Evolutionary conservation across 2,113 vertebrate species (phyloP).

Genomic region (Macrotis lagotis): DNA sequence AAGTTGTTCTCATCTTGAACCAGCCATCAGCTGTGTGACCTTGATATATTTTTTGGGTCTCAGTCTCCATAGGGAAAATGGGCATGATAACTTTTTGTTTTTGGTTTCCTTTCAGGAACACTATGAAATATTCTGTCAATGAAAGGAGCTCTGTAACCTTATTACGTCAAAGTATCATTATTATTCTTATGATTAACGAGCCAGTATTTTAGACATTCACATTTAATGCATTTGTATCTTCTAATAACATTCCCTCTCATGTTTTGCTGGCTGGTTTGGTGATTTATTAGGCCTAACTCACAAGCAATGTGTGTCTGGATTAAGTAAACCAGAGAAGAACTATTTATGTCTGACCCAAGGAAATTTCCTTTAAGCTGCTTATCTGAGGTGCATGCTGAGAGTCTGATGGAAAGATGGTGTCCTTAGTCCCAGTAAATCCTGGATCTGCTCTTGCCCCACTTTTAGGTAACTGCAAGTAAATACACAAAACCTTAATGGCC

Average conservation of each 20-base stretch:
- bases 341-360: slow-evolving; percentile 66
- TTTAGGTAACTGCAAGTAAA: slow-evolving; percentile 23
- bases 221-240: slow-evolving; percentile 23
- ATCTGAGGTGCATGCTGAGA: slow-evolving; percentile 47
- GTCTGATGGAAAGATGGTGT: slow-evolving; percentile 26
- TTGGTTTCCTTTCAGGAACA: neutral
- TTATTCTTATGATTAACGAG: slow-evolving; percentile 66
- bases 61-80: neutral
- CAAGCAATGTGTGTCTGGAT: slow-evolving; percentile 57
- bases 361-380: slow-evolving; percentile 74
- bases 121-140: neutral
- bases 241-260: slow-evolving; percentile 45
- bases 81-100: no score
- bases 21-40: neutral
- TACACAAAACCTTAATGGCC: neutral
- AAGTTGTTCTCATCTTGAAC: neutral
- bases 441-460: slow-evolving; percentile 19
- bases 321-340: slow-evolving; percentile 60
- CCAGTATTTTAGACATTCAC: slow-evolving; percentile 17
- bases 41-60: neutral
- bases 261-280: slow-evolving; percentile 57
- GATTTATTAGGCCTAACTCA: slow-evolving; percentile 69
- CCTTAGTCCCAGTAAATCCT: slow-evolving; percentile 17
- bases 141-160: neutral
- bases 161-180: neutral